Percentiles rank a stretch among this genome's conserved stretches.
These are phyloP conservation scores for Prosopocoilus inquinatus DNA, from an alignment of 2,888 invertebrate species.

Conservation along the genomic window DNA sequence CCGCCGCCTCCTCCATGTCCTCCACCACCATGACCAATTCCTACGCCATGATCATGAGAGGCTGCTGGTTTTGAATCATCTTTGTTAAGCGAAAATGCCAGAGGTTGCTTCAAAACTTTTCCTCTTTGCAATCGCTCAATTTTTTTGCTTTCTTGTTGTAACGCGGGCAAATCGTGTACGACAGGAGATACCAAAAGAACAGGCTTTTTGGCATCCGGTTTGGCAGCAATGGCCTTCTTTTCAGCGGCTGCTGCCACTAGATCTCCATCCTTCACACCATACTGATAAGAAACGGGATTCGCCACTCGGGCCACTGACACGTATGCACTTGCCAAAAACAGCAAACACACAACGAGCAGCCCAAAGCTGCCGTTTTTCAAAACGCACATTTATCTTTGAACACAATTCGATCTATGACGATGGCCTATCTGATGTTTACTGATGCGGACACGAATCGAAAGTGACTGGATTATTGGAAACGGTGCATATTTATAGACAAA, in stretches of 20 bases:
- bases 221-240: constrained; percentile 7
- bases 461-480: neutral
- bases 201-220: constrained; percentile 2
- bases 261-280: constrained; percentile 11
- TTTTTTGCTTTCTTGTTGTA: neutral
- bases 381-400: constrained; percentile 4
- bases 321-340: neutral
- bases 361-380: constrained; percentile 14
- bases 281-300: constrained; percentile 17
- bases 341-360: constrained; percentile 16
- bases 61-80: constrained; percentile 23
- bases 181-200: constrained; percentile 30
- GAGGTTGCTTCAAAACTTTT: constrained; percentile 39
- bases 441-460: neutral
- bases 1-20: neutral
- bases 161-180: constrained; percentile 30
- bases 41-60: constrained; percentile 15
- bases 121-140: neutral
- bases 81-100: constrained; percentile 38
- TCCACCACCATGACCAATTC: neutral
- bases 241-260: constrained; percentile 6
- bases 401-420: neutral
- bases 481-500: constrained; percentile 1
- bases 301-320: constrained; percentile 9
- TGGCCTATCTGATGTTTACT: neutral